Evolutionary conservation across 2,113 vertebrate species (phyloP).

Genomic region (Gymnobelideus leadbeateri): DNA sequence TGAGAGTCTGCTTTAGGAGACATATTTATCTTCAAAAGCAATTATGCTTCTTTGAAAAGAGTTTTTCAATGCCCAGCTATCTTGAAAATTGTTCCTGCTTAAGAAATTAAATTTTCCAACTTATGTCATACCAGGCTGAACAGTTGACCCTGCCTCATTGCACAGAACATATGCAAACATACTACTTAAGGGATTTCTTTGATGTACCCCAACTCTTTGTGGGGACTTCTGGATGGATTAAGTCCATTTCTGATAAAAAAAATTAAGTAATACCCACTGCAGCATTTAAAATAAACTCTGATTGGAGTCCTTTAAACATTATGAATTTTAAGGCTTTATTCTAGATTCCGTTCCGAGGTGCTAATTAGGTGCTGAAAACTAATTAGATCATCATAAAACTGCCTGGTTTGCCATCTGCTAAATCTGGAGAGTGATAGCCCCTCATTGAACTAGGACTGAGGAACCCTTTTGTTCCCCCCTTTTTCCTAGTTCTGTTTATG

Average conservation of each 20-base stretch:
- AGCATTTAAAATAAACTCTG: constrained; percentile 44
- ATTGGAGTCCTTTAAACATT: constrained; percentile 54
- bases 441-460: constrained; percentile 40
- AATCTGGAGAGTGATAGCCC: constrained; percentile 54
- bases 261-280: constrained; percentile 32
- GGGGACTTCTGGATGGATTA: constrained; percentile 32
- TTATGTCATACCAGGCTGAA: neutral
- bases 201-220: constrained; percentile 1
- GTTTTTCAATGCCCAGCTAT: constrained; percentile 22
- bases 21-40: neutral
- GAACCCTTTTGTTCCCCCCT: constrained; percentile 13
- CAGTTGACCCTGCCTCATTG: neutral
- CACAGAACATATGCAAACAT: neutral
- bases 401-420: constrained; percentile 74
- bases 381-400: constrained; percentile 76
- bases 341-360: constrained; percentile 72
- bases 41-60: constrained; percentile 12
- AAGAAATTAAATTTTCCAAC: neutral
- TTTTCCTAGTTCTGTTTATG: neutral
- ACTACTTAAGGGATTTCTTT: neutral
- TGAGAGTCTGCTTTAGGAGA: neutral
- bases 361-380: constrained; percentile 75
- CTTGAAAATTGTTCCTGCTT: constrained; percentile 47
- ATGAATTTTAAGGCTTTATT: constrained; percentile 63
- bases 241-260: constrained; percentile 35